Percentiles rank a stretch among this genome's conserved stretches.
phyloP scores from a whole-genome alignment of 1,140 invertebrate genomes.

The Bombus waltoni region DNA sequence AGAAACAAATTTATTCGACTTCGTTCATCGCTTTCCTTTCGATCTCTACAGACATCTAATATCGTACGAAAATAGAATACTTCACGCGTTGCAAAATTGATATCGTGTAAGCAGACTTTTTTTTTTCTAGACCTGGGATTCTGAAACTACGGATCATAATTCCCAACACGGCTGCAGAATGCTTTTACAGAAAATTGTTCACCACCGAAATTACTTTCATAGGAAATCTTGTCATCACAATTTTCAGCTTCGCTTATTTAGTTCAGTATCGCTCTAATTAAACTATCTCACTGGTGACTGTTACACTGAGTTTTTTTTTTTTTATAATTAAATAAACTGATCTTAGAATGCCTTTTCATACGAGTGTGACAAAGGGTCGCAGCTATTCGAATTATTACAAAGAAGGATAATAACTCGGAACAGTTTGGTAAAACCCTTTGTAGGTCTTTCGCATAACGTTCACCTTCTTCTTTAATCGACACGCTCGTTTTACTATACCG shows the following conservation, averaged over 20 bases:
- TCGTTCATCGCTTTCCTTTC: not conserved
- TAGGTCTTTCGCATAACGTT: not conserved
- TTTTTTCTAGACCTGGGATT: not conserved
- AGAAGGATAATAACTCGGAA: not conserved
- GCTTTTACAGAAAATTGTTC: not conserved
- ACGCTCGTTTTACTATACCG: not conserved
- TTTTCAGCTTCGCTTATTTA: not conserved
- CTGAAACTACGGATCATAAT: not conserved
- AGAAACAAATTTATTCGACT: not conserved
- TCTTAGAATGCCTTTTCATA: not conserved
- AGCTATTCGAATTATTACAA: not conserved
- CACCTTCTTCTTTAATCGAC: not conserved
- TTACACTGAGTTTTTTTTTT: not conserved
- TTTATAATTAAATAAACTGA: not conserved
- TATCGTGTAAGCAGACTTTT: conserved; percentile 1
- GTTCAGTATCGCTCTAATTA: not conserved
- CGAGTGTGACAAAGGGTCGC: not conserved
- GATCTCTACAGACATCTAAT: not conserved
- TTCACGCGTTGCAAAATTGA: conserved; percentile 7
- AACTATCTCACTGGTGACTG: no score
- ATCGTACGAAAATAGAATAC: conserved; percentile 25
- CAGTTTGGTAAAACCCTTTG: not conserved
- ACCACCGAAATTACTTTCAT: not conserved
- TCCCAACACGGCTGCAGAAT: not conserved
- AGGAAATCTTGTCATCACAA: not conserved